Evolutionary conservation across 2,113 vertebrate species (phyloP).

Genomic region (Condylura cristata): DNA sequence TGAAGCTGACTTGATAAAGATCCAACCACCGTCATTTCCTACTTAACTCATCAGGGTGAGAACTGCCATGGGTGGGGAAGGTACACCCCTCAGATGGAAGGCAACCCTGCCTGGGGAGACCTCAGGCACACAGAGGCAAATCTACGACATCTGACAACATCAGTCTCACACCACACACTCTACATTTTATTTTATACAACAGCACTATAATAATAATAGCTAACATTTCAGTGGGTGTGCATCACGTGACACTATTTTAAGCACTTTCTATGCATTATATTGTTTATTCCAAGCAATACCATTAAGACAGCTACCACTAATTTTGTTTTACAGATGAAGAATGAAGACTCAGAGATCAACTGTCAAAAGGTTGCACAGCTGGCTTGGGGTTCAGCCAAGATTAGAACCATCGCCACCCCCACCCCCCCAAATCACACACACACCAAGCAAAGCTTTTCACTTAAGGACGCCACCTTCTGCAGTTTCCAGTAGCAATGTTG

Average conservation of each 20-base stretch:
- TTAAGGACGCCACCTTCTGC: background rate
- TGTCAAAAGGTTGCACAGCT: background rate
- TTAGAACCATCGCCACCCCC: background rate
- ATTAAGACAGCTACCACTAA: background rate
- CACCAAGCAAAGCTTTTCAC: background rate
- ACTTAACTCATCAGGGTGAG: conserved; percentile 27
- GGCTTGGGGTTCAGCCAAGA: background rate
- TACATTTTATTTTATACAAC: conserved; percentile 42
- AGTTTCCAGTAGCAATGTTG: background rate
- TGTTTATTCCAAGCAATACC: conserved; percentile 17
- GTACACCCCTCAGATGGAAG: background rate
- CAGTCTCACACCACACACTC: background rate
- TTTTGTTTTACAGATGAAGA: conserved; percentile 7
- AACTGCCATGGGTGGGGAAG: conserved; percentile 10
- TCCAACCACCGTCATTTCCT: conserved; percentile 47
- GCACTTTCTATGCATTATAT: background rate
- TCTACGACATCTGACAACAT: background rate
- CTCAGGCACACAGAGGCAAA: background rate
- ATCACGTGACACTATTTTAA: conserved; percentile 18
- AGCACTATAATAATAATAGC: conserved; percentile 19
- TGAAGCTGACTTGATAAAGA: background rate
- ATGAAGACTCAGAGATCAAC: background rate
- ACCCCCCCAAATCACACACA: too few species aligned
- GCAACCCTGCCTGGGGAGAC: background rate
- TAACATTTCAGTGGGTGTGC: background rate